These are phyloP conservation scores for Trilocha varians DNA, from an alignment of 2,888 invertebrate genomes.

Conservation along the genomic window DNA sequence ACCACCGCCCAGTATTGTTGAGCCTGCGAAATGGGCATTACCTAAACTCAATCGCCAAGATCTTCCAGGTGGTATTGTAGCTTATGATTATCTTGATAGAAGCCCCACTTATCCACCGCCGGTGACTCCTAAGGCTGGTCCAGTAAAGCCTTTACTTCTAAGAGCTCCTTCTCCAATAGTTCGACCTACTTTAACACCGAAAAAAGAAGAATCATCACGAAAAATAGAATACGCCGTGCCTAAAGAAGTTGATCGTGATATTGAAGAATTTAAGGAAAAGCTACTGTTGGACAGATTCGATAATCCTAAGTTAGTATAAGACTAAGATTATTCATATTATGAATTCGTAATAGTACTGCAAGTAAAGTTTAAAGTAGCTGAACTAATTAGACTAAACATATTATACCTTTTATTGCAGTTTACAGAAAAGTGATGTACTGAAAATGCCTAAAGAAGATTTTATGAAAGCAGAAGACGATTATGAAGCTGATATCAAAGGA, in stretches of 20 bases:
- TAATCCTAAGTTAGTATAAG: constrained; percentile 16
- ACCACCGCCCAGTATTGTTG: constrained; percentile 7
- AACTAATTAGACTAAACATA: neutral
- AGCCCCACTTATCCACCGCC: constrained; percentile 15
- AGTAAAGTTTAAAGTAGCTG: too few relatives aligned
- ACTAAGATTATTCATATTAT: neutral
- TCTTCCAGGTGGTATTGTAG: neutral
- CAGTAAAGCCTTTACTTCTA: constrained; percentile 17
- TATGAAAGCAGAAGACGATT: constrained; percentile 32
- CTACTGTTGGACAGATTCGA: constrained; percentile 21
- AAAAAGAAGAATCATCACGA: constrained; percentile 1
- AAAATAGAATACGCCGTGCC: neutral
- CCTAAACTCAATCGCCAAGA: constrained; percentile 3
- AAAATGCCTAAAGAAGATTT: constrained; percentile 6
- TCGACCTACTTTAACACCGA: constrained; percentile 4
- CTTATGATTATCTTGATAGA: constrained; percentile 2
- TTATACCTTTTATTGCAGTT: neutral
- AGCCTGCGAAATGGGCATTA: constrained; percentile 7
- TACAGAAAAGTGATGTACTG: constrained; percentile 4
- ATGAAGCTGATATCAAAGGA: constrained; percentile 49
- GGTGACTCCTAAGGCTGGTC: constrained; percentile 16
- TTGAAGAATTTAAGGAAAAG: constrained; percentile 21
- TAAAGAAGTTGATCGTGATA: constrained; percentile 4
- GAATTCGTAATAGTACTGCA: too few relatives aligned
- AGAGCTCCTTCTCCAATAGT: neutral